Conservation (phyloP, 2,113 vertebrate species). For the Papio anubis region DNA sequence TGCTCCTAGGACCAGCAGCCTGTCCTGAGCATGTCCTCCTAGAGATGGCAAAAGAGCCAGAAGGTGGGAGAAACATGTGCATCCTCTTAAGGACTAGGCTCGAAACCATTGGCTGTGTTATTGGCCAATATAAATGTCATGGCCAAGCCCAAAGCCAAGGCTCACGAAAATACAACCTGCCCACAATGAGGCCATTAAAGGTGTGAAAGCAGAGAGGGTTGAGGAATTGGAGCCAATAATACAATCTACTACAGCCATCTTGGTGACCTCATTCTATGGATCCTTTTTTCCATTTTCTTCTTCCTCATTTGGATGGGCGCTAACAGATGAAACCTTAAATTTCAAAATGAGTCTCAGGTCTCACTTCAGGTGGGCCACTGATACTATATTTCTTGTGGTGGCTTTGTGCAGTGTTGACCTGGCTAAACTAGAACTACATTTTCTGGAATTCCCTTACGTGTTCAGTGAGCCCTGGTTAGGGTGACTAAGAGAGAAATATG, state of each 20-base stretch:
- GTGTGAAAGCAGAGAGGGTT: too few species aligned
- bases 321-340: not conserved
- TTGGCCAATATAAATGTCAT: not conserved
- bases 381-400: not conserved
- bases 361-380: not conserved
- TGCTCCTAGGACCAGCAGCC: not conserved
- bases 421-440: not conserved
- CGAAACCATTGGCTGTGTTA: not conserved
- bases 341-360: not conserved
- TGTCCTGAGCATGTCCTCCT: not conserved
- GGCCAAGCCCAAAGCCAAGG: not conserved
- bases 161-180: not conserved
- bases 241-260: rapidly evolving
- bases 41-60: not conserved
- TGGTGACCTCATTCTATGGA: not conserved
- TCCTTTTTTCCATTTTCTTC: conserved; percentile 1
- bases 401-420: not conserved
- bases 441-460: not conserved
- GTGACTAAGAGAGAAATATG: not conserved
- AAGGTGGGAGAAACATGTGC: not conserved
- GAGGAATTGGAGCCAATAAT: not conserved
- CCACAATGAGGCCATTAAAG: not conserved
- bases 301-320: not conserved
- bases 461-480: not conserved
- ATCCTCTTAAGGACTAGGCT: not conserved